phyloP scores from a whole-genome alignment of 2,888 invertebrate species.

The Microctonus aethiopoides region DNA sequence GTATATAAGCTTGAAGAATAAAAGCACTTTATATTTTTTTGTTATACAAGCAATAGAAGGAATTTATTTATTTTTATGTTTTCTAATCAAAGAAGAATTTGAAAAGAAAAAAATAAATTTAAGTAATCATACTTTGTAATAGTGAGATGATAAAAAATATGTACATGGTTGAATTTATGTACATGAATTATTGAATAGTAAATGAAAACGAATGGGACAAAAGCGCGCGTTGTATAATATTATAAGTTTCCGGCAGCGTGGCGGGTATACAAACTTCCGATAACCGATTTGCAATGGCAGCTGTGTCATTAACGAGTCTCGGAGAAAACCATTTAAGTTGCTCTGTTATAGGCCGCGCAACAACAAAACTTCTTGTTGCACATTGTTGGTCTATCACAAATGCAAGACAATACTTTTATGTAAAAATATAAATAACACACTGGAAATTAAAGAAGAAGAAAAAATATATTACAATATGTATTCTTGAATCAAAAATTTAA shows the following conservation, averaged over 20 bases:
- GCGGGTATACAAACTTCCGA: slow-evolving; percentile 23
- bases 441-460: no score
- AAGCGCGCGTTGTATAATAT: slow-evolving; percentile 25
- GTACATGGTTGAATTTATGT: not conserved
- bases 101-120: slow-evolving; percentile 27
- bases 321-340: slow-evolving; percentile 54
- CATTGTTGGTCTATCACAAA: no score
- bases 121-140: not conserved
- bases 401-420: no score
- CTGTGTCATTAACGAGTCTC: slow-evolving; percentile 42
- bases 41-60: no score
- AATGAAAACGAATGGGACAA: slow-evolving; percentile 24
- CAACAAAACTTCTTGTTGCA: not conserved
- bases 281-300: slow-evolving; percentile 30
- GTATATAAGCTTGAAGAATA: not conserved
- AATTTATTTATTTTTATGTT: no score
- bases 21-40: not conserved
- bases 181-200: slow-evolving; percentile 26
- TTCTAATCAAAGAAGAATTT: no score
- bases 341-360: slow-evolving; percentile 24
- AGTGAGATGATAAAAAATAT: not conserved
- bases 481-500: no score
- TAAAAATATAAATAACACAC: no score
- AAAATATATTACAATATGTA: no score
- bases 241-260: slow-evolving; percentile 5